phyloP scores from a whole-genome alignment of 2,888 invertebrate genomes.

The Nymphalis polychloros region DNA sequence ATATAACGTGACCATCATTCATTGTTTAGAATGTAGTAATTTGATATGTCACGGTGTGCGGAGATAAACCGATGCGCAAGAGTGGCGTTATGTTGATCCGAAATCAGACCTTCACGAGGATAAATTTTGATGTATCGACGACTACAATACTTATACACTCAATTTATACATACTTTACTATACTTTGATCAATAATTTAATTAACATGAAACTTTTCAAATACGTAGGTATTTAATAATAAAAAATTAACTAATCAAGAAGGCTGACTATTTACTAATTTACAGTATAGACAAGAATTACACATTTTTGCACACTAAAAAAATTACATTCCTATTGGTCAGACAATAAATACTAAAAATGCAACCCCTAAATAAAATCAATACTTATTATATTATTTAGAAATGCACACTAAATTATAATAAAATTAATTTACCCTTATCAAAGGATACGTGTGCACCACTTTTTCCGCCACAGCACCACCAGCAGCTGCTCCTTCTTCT shows the following conservation, averaged over 20 bases:
- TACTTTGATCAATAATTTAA: too few species aligned
- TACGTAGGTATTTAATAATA: too few species aligned
- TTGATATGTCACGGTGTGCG: constrained; percentile 53
- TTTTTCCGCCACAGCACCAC: constrained; percentile 82
- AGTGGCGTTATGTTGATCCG: constrained; percentile 40
- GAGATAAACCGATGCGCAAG: constrained; percentile 48
- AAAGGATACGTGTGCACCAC: constrained; percentile 91
- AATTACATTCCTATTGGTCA: too few species aligned
- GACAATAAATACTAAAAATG: background rate
- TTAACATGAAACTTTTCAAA: too few species aligned
- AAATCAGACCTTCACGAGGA: constrained; percentile 35
- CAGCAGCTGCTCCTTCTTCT: constrained; percentile 59
- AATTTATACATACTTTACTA: background rate
- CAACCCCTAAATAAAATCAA: background rate
- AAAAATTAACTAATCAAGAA: too few species aligned
- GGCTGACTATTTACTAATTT: too few species aligned
- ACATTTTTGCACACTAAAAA: too few species aligned
- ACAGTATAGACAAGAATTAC: too few species aligned
- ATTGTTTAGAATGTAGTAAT: constrained; percentile 48
- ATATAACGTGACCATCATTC: constrained; percentile 14
- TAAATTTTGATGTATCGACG: constrained; percentile 20
- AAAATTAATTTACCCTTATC: constrained; percentile 83
- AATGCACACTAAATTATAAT: background rate
- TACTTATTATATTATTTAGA: background rate
- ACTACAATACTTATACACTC: background rate